Evolutionary conservation across 2,113 vertebrate species (phyloP).

Genomic region (Brachypteracias leptosomus): DNA sequence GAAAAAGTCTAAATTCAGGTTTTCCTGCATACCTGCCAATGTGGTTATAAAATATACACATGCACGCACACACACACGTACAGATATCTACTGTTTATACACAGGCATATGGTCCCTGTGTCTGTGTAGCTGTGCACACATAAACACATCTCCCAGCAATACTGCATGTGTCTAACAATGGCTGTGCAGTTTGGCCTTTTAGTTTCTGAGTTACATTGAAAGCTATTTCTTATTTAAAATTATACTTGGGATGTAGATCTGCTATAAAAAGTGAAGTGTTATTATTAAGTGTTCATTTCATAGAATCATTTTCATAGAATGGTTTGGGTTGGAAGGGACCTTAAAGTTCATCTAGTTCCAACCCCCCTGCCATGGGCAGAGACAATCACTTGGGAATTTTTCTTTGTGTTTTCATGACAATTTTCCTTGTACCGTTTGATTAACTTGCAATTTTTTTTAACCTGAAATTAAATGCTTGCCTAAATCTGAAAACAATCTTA

Average conservation of each 20-base stretch:
- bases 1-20: background rate
- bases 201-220: background rate
- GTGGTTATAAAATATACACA: background rate
- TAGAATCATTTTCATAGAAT: background rate
- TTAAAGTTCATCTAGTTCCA: too few relatives aligned
- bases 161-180: background rate
- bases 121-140: constrained; percentile 57
- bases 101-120: constrained; percentile 16
- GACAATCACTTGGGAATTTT: background rate
- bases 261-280: background rate
- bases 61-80: background rate
- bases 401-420: background rate
- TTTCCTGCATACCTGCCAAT: constrained; percentile 17
- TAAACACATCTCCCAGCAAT: background rate
- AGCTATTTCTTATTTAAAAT: background rate
- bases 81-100: background rate
- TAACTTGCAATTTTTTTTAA: background rate
- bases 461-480: background rate
- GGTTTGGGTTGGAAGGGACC: too few relatives aligned
- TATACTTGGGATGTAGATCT: background rate
- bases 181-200: background rate
- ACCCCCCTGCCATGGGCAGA: too few relatives aligned
- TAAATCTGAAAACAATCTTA: background rate
- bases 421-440: background rate
- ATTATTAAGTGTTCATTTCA: background rate